Conservation (phyloP, 2,113 vertebrate genomes). For the Collichthys lucidus region DNA sequence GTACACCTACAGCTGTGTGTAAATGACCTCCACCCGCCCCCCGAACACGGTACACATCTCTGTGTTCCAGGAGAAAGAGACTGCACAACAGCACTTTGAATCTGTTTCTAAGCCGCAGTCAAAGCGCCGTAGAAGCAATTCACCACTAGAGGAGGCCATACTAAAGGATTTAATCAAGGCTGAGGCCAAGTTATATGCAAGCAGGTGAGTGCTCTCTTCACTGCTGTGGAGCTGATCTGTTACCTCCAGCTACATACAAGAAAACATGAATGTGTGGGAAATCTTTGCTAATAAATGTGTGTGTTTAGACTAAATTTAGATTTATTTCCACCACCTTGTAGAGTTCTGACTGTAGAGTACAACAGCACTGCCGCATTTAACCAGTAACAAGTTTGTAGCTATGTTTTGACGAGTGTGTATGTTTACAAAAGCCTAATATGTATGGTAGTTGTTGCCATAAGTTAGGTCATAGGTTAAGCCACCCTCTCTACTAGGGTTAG, state of each 20-base stretch:
- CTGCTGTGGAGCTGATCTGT: not conserved
- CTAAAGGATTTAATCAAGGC: conserved; percentile 42
- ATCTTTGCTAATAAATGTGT: not conserved
- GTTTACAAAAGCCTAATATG: not conserved
- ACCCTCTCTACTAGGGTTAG: too few species aligned
- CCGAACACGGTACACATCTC: not conserved
- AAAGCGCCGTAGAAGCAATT: conserved; percentile 51
- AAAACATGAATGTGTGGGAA: not conserved
- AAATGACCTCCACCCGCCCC: not conserved
- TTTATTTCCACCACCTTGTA: not conserved
- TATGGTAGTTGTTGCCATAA: not conserved
- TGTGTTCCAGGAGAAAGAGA: conserved; percentile 21
- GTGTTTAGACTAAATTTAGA: not conserved
- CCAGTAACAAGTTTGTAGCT: not conserved
- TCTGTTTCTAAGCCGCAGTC: not conserved
- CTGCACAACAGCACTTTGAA: not conserved
- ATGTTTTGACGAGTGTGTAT: not conserved
- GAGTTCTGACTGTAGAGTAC: not conserved
- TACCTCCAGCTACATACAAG: not conserved
- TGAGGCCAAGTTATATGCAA: not conserved
- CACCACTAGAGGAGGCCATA: conserved; percentile 74
- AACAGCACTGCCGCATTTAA: not conserved
- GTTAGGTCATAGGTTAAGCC: too few species aligned
- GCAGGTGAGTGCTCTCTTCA: conserved; percentile 40
- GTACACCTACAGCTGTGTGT: not conserved